Evolutionary conservation across 1,140 invertebrate species (phyloP).

Genomic region (Chelonus insularis): DNA sequence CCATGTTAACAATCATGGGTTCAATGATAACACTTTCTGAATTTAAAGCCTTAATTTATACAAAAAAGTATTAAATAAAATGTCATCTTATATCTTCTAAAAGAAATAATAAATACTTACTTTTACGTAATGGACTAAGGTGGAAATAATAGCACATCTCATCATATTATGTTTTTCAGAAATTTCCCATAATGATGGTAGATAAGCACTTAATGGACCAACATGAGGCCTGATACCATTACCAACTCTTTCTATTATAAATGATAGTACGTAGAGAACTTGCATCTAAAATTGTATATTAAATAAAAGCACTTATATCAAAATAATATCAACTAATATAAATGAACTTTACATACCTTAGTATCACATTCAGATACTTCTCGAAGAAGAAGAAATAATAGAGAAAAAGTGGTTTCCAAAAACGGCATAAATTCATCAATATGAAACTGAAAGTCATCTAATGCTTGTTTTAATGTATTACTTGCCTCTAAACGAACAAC

Average conservation of each 20-base stretch:
- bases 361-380: constrained; percentile 91
- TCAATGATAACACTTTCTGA: constrained; percentile 65
- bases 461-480: constrained; percentile 73
- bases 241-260: constrained; percentile 85
- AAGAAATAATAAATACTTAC: constrained; percentile 49
- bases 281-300: constrained; percentile 68
- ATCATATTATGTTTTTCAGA: constrained; percentile 88
- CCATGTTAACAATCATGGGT: constrained; percentile 74
- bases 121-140: constrained; percentile 79
- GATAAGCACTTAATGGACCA: constrained; percentile 74
- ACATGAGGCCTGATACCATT: constrained; percentile 72
- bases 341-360: constrained; percentile 66
- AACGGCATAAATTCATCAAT: constrained; percentile 82
- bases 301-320: too few relatives aligned
- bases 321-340: constrained; percentile 19
- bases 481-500: constrained; percentile 83
- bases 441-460: constrained; percentile 93
- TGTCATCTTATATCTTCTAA: not conserved
- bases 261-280: constrained; percentile 85
- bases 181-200: constrained; percentile 86
- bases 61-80: constrained; percentile 34
- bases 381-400: constrained; percentile 82
- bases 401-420: constrained; percentile 74
- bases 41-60: constrained; percentile 70
- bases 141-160: constrained; percentile 86